Conservation (phyloP, 2,113 vertebrate genomes). For the Silurus glanis region DNA sequence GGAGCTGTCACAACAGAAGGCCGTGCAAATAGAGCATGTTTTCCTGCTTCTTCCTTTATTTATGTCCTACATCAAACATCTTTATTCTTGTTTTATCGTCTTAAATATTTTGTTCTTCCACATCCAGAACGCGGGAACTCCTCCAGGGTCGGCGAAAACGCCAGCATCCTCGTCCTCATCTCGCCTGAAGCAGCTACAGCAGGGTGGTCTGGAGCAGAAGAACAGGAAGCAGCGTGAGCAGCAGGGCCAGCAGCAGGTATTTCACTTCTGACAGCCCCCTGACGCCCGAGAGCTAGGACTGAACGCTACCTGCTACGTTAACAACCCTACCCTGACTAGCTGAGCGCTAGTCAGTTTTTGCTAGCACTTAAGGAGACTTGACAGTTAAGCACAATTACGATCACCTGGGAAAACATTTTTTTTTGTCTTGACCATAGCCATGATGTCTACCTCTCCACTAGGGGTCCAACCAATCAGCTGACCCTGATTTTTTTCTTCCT, state of each 20-base stretch:
- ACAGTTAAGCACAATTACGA: constrained; percentile 22
- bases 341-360: constrained; percentile 6
- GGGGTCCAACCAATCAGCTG: constrained; percentile 14
- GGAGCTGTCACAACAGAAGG: constrained; percentile 9
- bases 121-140: constrained; percentile 34
- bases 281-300: constrained; percentile 27
- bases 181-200: constrained; percentile 85
- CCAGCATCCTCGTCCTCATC: constrained; percentile 80
- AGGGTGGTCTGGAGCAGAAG: constrained; percentile 85
- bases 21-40: not conserved
- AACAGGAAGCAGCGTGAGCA: constrained; percentile 87
- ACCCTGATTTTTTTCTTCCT: constrained; percentile 20
- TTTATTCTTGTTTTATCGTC: not conserved
- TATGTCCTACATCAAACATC: not conserved
- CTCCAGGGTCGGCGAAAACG: constrained; percentile 80
- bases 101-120: not conserved
- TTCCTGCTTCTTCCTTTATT: not conserved
- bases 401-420: constrained; percentile 5
- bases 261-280: constrained; percentile 67
- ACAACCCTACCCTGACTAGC: not conserved
- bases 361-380: constrained; percentile 4
- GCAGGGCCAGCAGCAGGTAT: constrained; percentile 93
- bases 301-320: constrained; percentile 25
- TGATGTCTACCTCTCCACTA: constrained; percentile 30
- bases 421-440: not conserved